Conservation (phyloP, 2,797 vertebrate species). For the Peromyscus aztecus region DNA sequence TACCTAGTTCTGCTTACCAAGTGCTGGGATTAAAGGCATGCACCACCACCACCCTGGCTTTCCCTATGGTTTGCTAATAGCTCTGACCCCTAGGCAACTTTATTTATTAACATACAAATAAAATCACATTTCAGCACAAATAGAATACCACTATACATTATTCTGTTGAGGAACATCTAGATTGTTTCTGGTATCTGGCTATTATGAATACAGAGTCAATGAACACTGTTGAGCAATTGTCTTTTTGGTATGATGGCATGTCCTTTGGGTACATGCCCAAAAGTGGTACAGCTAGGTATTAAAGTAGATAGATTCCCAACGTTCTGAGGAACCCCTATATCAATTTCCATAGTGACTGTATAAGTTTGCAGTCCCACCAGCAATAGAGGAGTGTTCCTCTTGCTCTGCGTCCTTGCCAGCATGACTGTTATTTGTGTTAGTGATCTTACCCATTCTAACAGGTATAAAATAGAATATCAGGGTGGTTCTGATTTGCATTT, state of each 20-base stretch:
- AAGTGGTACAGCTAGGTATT: not conserved
- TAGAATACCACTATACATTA: too few relatives aligned
- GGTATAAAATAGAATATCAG: not conserved
- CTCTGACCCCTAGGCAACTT: too few relatives aligned
- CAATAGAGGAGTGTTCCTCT: not conserved
- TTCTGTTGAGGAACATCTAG: not conserved
- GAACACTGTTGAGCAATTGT: not conserved
- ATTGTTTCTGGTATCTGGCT: not conserved
- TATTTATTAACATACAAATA: too few relatives aligned
- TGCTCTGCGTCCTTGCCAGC: not conserved
- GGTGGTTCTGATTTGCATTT: not conserved
- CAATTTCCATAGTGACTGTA: not conserved
- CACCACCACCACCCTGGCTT: too few relatives aligned
- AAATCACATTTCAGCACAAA: too few relatives aligned
- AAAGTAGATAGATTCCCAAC: not conserved
- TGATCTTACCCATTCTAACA: not conserved
- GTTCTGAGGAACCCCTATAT: not conserved
- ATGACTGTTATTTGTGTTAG: not conserved
- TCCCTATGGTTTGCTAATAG: too few relatives aligned
- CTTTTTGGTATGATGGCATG: not conserved
- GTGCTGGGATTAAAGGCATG: too few relatives aligned
- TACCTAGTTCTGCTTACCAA: too few relatives aligned
- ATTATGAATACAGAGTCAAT: not conserved
- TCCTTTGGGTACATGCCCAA: not conserved
- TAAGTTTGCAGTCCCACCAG: not conserved